A percentile compares a stretch with the other conserved stretches of the same genome.
These are phyloP conservation scores for Ptyas mucosa DNA, from an alignment of 2,113 vertebrate species.

Conservation along the genomic window DNA sequence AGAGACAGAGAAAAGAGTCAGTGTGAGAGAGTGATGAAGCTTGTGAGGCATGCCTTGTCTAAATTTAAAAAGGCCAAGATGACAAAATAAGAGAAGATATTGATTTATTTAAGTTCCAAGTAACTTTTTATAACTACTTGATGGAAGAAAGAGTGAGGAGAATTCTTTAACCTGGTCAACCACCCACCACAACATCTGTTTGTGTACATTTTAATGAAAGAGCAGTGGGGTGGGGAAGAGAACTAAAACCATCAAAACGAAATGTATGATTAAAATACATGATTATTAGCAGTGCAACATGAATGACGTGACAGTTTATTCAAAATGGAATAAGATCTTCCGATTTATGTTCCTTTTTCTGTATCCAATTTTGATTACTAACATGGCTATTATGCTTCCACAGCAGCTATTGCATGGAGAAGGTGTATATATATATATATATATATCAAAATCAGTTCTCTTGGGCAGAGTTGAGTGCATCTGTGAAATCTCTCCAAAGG, in stretches of 20 bases:
- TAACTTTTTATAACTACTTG: background rate
- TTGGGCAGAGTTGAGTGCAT: background rate
- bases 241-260: background rate
- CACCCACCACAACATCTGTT: background rate
- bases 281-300: background rate
- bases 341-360: background rate
- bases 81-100: background rate
- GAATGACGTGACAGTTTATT: background rate
- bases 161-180: background rate
- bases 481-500: constrained; percentile 34
- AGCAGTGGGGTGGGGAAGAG: background rate
- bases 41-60: background rate
- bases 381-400: constrained; percentile 2
- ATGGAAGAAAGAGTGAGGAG: background rate
- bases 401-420: background rate
- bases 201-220: background rate
- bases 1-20: background rate
- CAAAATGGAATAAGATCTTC: background rate
- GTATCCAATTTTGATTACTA: background rate
- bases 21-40: background rate
- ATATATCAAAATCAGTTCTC: background rate
- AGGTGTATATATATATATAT: background rate
- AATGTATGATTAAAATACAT: background rate
- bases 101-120: background rate
- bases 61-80: background rate